Evolutionary conservation across 53 echinoderm and acorn worm genomes (phyloP).

Genomic region (Temnopleurus reevesii): DNA sequence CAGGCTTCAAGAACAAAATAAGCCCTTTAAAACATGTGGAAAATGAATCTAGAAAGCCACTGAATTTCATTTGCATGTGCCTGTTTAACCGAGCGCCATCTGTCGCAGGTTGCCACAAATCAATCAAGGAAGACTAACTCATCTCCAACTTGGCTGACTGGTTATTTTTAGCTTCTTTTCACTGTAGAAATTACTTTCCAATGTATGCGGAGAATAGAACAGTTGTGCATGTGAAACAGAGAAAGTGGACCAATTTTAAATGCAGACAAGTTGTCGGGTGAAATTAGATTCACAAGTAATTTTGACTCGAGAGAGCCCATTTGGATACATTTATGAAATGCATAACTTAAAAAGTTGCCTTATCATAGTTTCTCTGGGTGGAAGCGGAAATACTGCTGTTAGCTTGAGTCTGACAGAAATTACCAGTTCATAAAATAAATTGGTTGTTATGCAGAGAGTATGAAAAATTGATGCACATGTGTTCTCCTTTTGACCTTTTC

Average conservation of each 20-base stretch:
- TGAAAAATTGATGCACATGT: neutral
- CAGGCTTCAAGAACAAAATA: neutral
- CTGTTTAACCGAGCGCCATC: neutral
- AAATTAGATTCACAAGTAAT: constrained; percentile 12
- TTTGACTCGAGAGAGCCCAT: neutral
- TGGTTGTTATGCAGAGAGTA: neutral
- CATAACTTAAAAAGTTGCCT: constrained; percentile 9
- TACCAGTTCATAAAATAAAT: neutral
- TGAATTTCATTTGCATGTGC: neutral
- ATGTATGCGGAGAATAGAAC: neutral
- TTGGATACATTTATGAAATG: neutral
- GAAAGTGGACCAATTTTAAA: constrained; percentile 17
- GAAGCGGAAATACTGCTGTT: neutral
- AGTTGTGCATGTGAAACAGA: neutral
- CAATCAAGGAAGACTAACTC: neutral
- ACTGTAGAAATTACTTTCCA: neutral
- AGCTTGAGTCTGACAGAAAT: neutral
- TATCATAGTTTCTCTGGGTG: neutral
- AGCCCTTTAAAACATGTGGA: neutral
- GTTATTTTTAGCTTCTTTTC: neutral
- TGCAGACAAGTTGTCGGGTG: neutral
- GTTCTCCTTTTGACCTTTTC: neutral
- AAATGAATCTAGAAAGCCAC: neutral
- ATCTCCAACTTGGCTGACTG: neutral
- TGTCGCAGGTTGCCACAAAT: neutral